Base-by-base conservation (phyloP, 2,888 invertebrate genomes). In the Apodemia zela region DNA sequence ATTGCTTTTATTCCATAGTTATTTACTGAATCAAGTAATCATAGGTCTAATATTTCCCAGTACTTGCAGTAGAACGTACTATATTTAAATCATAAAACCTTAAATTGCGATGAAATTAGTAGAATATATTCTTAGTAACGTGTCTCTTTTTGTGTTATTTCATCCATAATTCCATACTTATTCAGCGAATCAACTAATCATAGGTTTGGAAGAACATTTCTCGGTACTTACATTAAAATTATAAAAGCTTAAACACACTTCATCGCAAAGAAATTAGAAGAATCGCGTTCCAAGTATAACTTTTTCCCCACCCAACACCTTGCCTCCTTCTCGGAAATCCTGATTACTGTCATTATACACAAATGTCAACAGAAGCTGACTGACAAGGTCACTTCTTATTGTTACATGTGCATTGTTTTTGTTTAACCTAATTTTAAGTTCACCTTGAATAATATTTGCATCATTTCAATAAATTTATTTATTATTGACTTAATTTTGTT, bases 331-430 rank as follows among this genome's bases (percentile, higher is more conserved):
- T 69, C 64, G 68, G 74, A 74, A 73, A 63, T 67, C 11, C 60
- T 68, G 71, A 75, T 75, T 71, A 61, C 70, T 47, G 67, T 69
- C 69, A 72, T 74, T 74, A 72, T 61, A 54, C 61, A 60, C 66
- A 70, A 74, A 73, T 72, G 71, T 67, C 71, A 73, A 71, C 66
- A 69, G 63, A 63, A 67, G 68, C 64, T 66, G 67, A 66, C 45
- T 63, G 63, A 64, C 69, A 71, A 68, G 72, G 71, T 60, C 68
- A 65, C 29, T 59, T 60, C 42, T 65, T 64, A 65, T 61, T 60
- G 45, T 66, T 62, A 64, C 59, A 67, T 66, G 10, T 0, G 10
- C 21, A 51, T 51, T 51, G 51, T 51, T 51, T 38, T 18, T 8
- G 51, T 17, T 2, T 51, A 51, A 51, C 51, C 51, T 51, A 51